Evolutionary conservation across 2,113 vertebrate genomes (phyloP).

Genomic region (Heteronetta atricapilla): DNA sequence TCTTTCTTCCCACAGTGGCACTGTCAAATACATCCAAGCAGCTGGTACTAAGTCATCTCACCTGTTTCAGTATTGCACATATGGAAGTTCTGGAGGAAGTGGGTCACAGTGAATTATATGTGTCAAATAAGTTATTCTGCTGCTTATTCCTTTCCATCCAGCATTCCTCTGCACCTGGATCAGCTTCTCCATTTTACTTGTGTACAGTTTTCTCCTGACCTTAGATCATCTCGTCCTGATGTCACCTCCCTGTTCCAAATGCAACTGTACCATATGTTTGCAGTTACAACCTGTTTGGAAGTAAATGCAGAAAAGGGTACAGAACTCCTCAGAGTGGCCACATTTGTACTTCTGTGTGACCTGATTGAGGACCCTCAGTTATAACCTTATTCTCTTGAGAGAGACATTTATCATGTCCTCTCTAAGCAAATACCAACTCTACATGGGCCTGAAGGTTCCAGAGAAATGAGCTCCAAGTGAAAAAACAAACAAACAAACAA

Average conservation of each 20-base stretch:
- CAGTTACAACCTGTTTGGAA: not conserved
- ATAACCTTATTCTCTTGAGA: not conserved
- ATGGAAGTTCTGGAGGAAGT: not conserved
- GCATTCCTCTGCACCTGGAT: not conserved
- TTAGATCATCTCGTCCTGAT: not conserved
- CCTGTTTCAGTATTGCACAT: not conserved
- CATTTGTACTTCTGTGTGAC: not conserved
- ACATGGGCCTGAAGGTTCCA: not conserved
- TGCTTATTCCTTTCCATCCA: accelerated
- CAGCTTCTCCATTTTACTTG: not conserved
- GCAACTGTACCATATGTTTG: not conserved
- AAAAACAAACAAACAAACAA: not conserved
- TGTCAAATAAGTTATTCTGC: not conserved
- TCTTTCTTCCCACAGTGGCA: not conserved
- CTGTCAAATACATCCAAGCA: not conserved
- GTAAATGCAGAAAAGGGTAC: not conserved
- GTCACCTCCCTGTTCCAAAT: not conserved
- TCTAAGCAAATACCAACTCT: not conserved
- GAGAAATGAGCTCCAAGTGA: not conserved
- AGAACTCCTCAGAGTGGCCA: not conserved
- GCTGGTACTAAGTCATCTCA: not conserved
- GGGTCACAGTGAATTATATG: not conserved
- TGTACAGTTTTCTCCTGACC: not conserved
- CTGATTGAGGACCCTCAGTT: not conserved
- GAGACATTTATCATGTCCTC: not conserved